Percentiles rank a stretch among this genome's conserved stretches.
These are phyloP conservation scores for Dendrocopos noguchii DNA, from an alignment of 2,113 vertebrate species.

Conservation along the genomic window DNA sequence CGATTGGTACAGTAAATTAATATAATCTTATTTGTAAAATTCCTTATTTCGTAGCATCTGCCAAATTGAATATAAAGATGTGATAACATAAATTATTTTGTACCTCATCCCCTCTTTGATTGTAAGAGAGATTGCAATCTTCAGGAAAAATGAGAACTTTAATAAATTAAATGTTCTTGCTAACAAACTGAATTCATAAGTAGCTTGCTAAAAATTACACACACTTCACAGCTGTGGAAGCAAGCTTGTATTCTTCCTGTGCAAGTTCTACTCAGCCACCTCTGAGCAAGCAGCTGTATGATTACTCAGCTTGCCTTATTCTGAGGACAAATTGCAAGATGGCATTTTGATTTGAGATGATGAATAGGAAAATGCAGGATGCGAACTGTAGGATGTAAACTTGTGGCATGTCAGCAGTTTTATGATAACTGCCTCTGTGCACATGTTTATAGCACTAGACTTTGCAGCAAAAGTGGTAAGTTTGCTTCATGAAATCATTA, in stretches of 20 bases:
- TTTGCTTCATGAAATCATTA: background rate
- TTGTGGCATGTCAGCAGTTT: conserved; percentile 13
- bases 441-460: background rate
- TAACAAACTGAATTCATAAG: conserved; percentile 34
- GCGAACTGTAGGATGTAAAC: background rate
- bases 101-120: background rate
- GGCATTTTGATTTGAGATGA: conserved; percentile 22
- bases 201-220: background rate
- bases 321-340: background rate
- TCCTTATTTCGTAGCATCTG: conserved; percentile 10
- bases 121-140: background rate
- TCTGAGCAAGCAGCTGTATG: conserved; percentile 49
- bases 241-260: background rate
- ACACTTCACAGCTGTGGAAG: conserved; percentile 46
- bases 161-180: background rate
- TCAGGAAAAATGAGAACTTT: conserved; percentile 17
- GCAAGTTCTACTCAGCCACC: background rate
- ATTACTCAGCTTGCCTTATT: conserved; percentile 30
- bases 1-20: conserved; percentile 1
- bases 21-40: conserved; percentile 38
- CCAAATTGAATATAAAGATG: conserved; percentile 36
- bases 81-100: conserved; percentile 18
- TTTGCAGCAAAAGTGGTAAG: background rate
- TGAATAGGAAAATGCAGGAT: background rate
- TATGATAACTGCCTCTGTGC: background rate